These are phyloP conservation scores for Sakesphorus luctuosus DNA, from an alignment of 2,113 vertebrate genomes.

Conservation along the genomic window DNA sequence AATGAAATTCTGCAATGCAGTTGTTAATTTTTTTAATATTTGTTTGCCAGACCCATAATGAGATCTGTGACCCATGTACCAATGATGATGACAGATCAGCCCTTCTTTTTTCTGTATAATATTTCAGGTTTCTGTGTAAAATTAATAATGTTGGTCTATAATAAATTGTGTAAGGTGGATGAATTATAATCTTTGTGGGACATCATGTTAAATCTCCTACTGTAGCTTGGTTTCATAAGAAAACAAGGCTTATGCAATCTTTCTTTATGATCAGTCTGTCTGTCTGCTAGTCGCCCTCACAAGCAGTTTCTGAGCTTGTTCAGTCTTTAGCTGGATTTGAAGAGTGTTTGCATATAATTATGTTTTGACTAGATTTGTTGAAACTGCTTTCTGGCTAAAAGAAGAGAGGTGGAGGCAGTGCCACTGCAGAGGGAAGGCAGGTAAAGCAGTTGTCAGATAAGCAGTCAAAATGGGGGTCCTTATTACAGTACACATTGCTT, in stretches of 20 bases:
- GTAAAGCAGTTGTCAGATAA: not conserved
- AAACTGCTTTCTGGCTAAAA: not conserved
- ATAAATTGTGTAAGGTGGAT: not conserved
- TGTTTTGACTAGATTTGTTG: not conserved
- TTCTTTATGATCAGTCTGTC: not conserved
- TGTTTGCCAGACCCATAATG: not conserved
- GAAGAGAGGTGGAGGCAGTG: not conserved
- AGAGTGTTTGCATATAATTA: not conserved
- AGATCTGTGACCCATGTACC: not conserved
- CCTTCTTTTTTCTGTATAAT: not conserved
- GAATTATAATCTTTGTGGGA: not conserved
- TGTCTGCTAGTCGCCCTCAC: not conserved
- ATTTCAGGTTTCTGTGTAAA: not conserved
- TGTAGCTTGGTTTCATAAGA: not conserved
- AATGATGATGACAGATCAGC: not conserved
- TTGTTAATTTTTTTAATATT: not conserved
- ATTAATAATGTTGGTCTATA: not conserved
- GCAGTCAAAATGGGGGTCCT: accelerated
- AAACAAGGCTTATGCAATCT: not conserved
- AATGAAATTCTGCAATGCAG: not conserved
- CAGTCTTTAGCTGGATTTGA: not conserved
- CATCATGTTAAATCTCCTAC: not conserved
- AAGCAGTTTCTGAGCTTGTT: not conserved
- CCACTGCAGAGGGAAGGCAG: not conserved
- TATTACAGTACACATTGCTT: not conserved